Evolutionary conservation across 2,113 vertebrate genomes (phyloP).

Genomic region (Anguilla rostrata): DNA sequence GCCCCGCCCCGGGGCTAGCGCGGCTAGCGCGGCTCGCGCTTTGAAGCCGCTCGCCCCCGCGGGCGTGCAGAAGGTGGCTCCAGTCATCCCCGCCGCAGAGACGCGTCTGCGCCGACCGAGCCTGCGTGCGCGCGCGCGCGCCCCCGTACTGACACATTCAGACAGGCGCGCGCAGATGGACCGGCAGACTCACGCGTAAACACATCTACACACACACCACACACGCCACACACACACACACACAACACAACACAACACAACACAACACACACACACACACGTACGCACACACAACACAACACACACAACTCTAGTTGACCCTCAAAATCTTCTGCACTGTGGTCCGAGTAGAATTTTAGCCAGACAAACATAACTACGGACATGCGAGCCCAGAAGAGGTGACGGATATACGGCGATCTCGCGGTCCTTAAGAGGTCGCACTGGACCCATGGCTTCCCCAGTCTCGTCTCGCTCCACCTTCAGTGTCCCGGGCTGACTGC

Average conservation of each 20-base stretch:
- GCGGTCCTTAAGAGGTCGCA: not conserved
- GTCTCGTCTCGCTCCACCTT: not conserved
- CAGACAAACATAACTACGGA: not conserved
- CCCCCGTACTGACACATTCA: not conserved
- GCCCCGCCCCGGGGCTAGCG: conserved; percentile 77
- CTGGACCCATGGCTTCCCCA: not conserved
- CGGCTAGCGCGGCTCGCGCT: conserved; percentile 63
- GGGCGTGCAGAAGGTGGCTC: conserved; percentile 40
- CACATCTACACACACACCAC: too few species aligned
- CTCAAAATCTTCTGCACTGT: not conserved
- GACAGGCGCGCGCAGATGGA: not conserved
- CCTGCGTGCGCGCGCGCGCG: not conserved
- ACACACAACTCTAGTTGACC: not conserved
- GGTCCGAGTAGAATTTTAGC: not conserved
- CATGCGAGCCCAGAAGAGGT: not conserved
- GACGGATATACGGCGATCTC: not conserved
- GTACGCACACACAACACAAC: too few species aligned
- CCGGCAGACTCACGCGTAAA: too few species aligned
- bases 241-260: too few species aligned
- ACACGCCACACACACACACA: too few species aligned
- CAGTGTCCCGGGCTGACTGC: not conserved
- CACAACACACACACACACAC: too few species aligned
- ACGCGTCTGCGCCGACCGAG: not conserved
- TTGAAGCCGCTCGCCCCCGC: conserved; percentile 60
- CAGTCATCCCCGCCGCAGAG: not conserved